Conservation (phyloP, 2,888 invertebrate species). For the Eupeodes latifasciatus region DNA sequence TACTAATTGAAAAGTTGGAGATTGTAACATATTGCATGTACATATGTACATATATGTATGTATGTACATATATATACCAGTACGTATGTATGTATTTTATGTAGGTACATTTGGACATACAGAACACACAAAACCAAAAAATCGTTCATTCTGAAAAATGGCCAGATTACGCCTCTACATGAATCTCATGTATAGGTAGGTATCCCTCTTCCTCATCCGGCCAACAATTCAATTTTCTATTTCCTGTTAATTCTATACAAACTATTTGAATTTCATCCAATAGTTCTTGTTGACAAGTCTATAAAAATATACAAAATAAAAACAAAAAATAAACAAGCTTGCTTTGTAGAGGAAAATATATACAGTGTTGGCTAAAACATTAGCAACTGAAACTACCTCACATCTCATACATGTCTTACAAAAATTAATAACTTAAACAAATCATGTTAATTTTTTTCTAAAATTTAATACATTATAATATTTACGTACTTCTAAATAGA, state of each 20-base stretch:
- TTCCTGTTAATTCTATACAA: neutral
- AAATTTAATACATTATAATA: too few relatives aligned
- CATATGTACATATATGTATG: too few relatives aligned
- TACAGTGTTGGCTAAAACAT: too few relatives aligned
- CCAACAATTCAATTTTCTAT: slow-evolving; percentile 1
- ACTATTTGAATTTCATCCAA: neutral
- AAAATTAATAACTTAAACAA: too few relatives aligned
- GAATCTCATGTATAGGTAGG: too few relatives aligned
- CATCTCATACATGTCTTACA: too few relatives aligned
- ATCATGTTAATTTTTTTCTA: too few relatives aligned
- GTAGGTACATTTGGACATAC: too few relatives aligned
- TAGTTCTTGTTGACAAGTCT: neutral
- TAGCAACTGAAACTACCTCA: too few relatives aligned
- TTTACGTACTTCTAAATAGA: too few relatives aligned
- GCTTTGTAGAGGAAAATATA: neutral
- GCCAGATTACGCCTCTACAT: neutral
- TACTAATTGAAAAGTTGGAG: slow-evolving; percentile 16
- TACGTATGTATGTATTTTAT: too few relatives aligned
- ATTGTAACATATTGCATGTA: neutral
- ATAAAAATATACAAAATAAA: slow-evolving; percentile 8
- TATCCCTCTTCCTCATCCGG: neutral
- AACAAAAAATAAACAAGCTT: neutral
- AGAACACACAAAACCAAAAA: neutral
- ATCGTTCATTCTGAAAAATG: neutral
- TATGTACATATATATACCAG: too few relatives aligned